phyloP scores from a whole-genome alignment of 2,113 vertebrate genomes.

The Micromys minutus region DNA sequence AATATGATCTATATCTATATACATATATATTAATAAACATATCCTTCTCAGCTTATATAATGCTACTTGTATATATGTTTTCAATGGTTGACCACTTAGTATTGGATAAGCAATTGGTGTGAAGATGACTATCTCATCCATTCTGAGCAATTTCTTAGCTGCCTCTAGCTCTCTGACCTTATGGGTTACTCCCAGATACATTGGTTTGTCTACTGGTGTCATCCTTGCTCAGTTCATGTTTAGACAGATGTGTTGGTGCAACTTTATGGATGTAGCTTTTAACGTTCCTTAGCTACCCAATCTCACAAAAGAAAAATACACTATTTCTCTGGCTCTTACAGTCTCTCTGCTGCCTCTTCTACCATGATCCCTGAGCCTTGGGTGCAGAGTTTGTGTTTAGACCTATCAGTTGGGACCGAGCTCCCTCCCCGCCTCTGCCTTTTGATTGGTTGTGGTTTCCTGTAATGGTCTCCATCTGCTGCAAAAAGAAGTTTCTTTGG shows the following conservation, averaged over 20 bases:
- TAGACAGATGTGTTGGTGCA: not conserved
- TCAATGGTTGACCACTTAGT: not conserved
- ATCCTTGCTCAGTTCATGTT: not conserved
- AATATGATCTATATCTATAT: not conserved
- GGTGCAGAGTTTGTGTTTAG: not conserved
- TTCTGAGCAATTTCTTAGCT: not conserved
- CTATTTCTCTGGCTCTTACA: not conserved
- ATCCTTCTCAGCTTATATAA: not conserved
- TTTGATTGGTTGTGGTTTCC: not conserved
- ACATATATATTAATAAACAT: not conserved
- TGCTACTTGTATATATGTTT: not conserved
- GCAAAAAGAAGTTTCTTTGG: not conserved
- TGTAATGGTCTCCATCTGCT: not conserved
- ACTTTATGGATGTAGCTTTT: not conserved
- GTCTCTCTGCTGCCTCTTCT: not conserved
- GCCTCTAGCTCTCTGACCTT: not conserved
- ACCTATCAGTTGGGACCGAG: not conserved
- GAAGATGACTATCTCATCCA: not conserved
- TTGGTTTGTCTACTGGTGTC: not conserved
- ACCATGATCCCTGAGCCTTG: not conserved
- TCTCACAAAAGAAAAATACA: not conserved
- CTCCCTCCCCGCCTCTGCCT: not conserved
- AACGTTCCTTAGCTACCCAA: not conserved
- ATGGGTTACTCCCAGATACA: not conserved
- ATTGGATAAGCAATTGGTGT: not conserved